Evolutionary conservation across 2,113 vertebrate genomes (phyloP).

Genomic region (Monopterus albus): DNA sequence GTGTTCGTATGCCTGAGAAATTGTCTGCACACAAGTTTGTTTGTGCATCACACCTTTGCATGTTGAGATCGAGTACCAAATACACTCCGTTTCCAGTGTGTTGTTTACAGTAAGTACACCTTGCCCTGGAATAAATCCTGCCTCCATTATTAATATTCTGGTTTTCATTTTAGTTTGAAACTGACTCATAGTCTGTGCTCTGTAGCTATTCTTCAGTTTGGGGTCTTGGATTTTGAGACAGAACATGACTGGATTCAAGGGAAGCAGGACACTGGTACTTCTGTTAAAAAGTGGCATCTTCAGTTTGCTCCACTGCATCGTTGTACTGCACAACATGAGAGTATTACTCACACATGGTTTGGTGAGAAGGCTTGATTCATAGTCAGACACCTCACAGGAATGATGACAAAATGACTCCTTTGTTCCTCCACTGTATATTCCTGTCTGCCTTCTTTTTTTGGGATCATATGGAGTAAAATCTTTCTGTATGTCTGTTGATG

Average conservation of each 20-base stretch:
- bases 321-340: background rate
- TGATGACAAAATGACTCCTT: conserved; percentile 59
- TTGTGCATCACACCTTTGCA: background rate
- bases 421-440: conserved; percentile 49
- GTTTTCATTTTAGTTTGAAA: background rate
- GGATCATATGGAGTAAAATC: conserved; percentile 50
- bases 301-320: background rate
- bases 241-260: conserved; percentile 20
- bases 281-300: background rate
- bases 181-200: background rate
- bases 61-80: background rate
- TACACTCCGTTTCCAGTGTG: background rate
- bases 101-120: background rate
- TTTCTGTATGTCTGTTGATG: conserved; percentile 18
- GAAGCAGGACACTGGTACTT: background rate
- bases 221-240: background rate
- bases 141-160: background rate
- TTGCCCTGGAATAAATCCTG: background rate
- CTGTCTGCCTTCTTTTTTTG: conserved; percentile 23
- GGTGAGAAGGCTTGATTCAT: conserved; percentile 52
- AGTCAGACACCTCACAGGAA: conserved; percentile 39
- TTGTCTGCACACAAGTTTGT: background rate
- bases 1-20: background rate
- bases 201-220: background rate
- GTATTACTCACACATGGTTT: conserved; percentile 2